phyloP scores from a whole-genome alignment of 2,888 invertebrate species.

The Ormyrus thymus region DNA sequence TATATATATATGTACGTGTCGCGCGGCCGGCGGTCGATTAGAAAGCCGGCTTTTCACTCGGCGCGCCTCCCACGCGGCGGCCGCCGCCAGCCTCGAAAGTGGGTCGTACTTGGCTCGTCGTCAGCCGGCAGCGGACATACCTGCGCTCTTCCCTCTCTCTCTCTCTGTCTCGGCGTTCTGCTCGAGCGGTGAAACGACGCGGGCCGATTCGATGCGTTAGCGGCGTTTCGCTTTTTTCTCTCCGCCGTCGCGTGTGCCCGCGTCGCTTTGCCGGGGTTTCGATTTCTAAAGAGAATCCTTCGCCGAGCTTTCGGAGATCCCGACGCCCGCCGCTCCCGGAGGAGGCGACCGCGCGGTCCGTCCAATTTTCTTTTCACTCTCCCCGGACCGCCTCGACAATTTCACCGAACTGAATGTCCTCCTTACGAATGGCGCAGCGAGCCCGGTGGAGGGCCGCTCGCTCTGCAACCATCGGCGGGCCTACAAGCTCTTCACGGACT shows the following conservation, averaged over 20 bases:
- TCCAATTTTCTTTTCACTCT: background rate
- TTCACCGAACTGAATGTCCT: background rate
- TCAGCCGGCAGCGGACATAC: background rate
- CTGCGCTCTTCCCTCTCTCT: too few species aligned
- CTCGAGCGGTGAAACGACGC: too few species aligned
- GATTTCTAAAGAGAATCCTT: too few species aligned
- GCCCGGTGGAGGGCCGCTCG: conserved; percentile 89
- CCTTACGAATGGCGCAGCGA: conserved; percentile 75
- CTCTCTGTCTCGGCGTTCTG: too few species aligned
- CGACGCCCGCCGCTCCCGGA: too few species aligned
- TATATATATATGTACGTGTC: conserved; percentile 43
- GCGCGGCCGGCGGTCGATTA: conserved; percentile 63
- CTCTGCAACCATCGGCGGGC: conserved; percentile 95
- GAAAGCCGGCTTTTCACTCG: conserved; percentile 68
- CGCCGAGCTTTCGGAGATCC: too few species aligned
- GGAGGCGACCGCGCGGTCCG: too few species aligned
- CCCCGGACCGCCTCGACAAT: too few species aligned
- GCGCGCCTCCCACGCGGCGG: conserved; percentile 23
- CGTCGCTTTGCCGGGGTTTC: too few species aligned
- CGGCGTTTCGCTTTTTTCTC: too few species aligned
- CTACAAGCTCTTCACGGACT: conserved; percentile 96
- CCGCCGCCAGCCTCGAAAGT: conserved; percentile 61
- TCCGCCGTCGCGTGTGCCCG: too few species aligned
- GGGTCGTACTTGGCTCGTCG: conserved; percentile 58
- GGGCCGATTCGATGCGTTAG: too few species aligned